Evolutionary conservation across 2,888 invertebrate genomes (phyloP), one percentile per base, ranked within the genome.

Genomic region (Dynastes maya): DNA sequence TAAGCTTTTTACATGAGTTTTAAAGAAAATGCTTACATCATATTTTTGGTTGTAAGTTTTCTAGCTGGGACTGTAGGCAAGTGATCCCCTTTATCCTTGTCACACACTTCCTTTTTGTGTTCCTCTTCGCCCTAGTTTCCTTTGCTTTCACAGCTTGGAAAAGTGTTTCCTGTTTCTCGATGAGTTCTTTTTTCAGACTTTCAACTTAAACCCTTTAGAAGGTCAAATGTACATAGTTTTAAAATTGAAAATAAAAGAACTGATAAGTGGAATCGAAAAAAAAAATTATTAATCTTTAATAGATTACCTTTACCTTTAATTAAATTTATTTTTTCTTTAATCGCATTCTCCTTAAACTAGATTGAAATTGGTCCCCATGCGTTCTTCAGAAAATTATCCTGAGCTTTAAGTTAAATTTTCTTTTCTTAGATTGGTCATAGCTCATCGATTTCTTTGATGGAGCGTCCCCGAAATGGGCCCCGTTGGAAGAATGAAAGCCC

Each of bases 401-500:
- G 84, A 98, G 90, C 89, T 97, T 98, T 27, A 98, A 90, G 89
- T 96, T 95, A 86, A 98, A 88, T 98, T 98, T 88, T 98, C 98
- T 88, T 97, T 97, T 82, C 94, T 93, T 80, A 98, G 89, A 67
- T 92, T 91, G 74, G 93, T 93, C 82, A 97, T 91, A 97, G 95
- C 88, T 97, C 95, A 87, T 97, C 97, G 86, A 95, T 95, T 83
- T 97, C 97, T 85, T 97, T 97, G 91, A 97, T 94, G 40, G 95
- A 95, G 76, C 95, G 91, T 84, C 86, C 86, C 8, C 87, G 84
- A 82, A 85, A 81, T 2, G 86, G 85, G 11, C 85, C 86, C 81
- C 79, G 53, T 76, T 77, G 3, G 88, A 86, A 2, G 87, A 86
- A 6, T 86, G 84, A 76, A 86, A 75, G 32, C 86, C 87, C 83